A percentile compares a stretch with the other conserved stretches of the same genome.
These are phyloP conservation scores for Trissonchulus sp. DNA, from an alignment of 2,888 invertebrate species.

Conservation along the genomic window DNA sequence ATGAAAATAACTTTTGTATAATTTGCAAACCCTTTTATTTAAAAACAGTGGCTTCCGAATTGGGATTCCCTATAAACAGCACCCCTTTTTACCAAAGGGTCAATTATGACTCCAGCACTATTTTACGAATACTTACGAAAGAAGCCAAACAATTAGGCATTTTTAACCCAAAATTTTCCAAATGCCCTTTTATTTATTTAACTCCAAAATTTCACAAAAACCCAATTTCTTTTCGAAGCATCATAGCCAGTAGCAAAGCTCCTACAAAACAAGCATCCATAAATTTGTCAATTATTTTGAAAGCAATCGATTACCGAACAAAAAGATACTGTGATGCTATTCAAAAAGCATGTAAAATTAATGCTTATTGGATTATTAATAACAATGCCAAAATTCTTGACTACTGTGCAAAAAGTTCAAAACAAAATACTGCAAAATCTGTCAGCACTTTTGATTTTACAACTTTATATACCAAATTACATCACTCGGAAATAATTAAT, in stretches of 20 bases:
- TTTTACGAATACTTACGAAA: too few species aligned
- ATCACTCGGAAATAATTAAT: not conserved
- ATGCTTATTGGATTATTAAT: slow-evolving; percentile 18
- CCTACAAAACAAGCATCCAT: not conserved
- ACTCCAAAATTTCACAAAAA: slow-evolving; percentile 20
- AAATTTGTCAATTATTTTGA: not conserved
- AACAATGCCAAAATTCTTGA: not conserved
- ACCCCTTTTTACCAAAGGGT: too few species aligned
- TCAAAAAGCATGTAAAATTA: not conserved
- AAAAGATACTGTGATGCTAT: not conserved
- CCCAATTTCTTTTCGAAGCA: not conserved
- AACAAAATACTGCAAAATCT: not conserved
- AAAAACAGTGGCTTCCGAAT: too few species aligned
- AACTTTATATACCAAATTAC: slow-evolving; percentile 8
- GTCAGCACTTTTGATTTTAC: slow-evolving; percentile 21
- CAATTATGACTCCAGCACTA: too few species aligned
- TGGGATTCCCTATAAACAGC: too few species aligned
- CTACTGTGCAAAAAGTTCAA: not conserved
- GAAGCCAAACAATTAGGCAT: too few species aligned
- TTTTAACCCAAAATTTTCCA: too few species aligned
- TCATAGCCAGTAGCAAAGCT: not conserved
- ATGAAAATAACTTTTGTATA: too few species aligned
- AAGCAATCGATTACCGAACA: not conserved
- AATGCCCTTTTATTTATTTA: slow-evolving; percentile 7
- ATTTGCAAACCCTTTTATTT: too few species aligned